phyloP scores from a whole-genome alignment of 2,888 invertebrate genomes.

The Folsomia candida region DNA sequence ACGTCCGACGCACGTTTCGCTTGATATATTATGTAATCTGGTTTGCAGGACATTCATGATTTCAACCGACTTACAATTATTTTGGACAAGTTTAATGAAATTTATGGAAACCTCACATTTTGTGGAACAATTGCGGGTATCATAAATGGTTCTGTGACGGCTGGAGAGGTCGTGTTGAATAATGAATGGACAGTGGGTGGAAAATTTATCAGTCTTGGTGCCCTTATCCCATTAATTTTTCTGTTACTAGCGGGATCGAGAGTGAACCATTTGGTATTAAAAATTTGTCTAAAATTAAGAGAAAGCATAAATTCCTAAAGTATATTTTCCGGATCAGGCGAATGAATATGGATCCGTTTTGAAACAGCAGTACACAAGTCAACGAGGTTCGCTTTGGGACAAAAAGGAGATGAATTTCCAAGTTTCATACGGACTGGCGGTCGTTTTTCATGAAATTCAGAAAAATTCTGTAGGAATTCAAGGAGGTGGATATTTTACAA shows the following conservation, averaged over 20 bases:
- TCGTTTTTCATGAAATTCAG: background rate
- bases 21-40: too few species aligned
- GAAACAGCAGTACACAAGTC: background rate
- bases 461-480: background rate
- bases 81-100: background rate
- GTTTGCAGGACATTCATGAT: background rate
- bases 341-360: background rate
- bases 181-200: background rate
- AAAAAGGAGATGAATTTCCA: background rate
- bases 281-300: too few species aligned
- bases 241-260: background rate
- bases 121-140: background rate
- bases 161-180: background rate
- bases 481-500: conserved; percentile 1
- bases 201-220: background rate
- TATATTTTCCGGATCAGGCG: background rate
- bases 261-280: background rate
- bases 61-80: background rate
- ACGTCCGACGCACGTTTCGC: too few species aligned
- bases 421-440: background rate
- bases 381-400: background rate
- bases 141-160: background rate
- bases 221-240: background rate
- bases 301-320: too few species aligned
- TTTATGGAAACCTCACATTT: background rate